These are phyloP conservation scores for Hoplostethus atlanticus DNA, from an alignment of 2,797 vertebrate species.

Conservation along the genomic window DNA sequence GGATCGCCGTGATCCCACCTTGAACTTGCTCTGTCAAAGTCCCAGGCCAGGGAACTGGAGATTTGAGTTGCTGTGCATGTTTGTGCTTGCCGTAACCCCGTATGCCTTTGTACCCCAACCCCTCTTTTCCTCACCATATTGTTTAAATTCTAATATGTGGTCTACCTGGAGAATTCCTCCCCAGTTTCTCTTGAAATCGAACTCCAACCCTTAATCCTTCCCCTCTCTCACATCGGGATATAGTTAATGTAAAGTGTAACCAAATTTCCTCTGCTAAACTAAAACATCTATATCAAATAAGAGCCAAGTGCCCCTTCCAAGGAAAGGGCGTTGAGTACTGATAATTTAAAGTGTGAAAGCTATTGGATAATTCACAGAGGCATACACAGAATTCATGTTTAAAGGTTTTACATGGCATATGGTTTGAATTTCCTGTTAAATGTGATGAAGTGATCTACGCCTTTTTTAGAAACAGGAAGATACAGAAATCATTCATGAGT, in stretches of 20 bases:
- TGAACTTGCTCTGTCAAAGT: constrained; percentile 84
- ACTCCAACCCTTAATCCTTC: constrained; percentile 79
- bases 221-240: constrained; percentile 80
- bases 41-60: constrained; percentile 60
- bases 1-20: constrained; percentile 79
- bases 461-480: constrained; percentile 58
- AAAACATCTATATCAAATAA: constrained; percentile 83
- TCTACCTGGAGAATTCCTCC: constrained; percentile 81
- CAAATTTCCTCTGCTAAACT: constrained; percentile 86
- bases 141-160: constrained; percentile 80
- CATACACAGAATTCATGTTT: constrained; percentile 66
- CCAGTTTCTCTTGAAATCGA: constrained; percentile 81
- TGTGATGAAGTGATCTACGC: constrained; percentile 59
- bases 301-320: constrained; percentile 74
- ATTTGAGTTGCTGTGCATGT: constrained; percentile 78
- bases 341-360: constrained; percentile 72
- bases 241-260: constrained; percentile 86
- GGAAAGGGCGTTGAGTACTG: constrained; percentile 63
- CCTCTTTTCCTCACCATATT: constrained; percentile 74
- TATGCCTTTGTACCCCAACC: constrained; percentile 68
- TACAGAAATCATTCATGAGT: constrained; percentile 3
- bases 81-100: constrained; percentile 80
- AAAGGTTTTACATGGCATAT: constrained; percentile 70
- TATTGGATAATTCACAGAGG: constrained; percentile 74
- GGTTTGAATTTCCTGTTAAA: constrained; percentile 74